Evolutionary conservation across 2,113 vertebrate species (phyloP), one percentile per base, ranked within the genome.

Genomic region (Echinops telfairi): DNA sequence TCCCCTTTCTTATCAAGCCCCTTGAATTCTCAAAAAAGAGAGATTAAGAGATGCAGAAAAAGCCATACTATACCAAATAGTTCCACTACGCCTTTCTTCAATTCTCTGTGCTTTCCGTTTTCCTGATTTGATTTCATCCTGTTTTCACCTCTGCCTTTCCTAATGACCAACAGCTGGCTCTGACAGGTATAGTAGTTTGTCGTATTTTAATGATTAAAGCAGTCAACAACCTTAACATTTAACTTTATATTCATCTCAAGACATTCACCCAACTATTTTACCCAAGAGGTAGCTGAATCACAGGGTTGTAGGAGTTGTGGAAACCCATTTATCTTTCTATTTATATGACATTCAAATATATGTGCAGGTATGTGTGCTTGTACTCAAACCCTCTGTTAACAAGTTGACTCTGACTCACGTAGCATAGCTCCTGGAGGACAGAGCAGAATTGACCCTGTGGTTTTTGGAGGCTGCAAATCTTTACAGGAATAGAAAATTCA

Each of bases 141-240:
- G 12, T 23, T 57, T 22, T 95, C 31, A 31, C 71, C 20, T 83
- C 57, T 92, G 36, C 6, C 47, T 90, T 86, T 90, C 9, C 15
- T 71, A 83, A 64, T 20, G 79, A 33, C 33, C 33, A 86, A 22
- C 33, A 70, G 29, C 25, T 86, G 79, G 2, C 27, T 73, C 29
- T 75, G 73, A 70, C 7, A 87, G 47, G 4, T 25, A 0, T 14
- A 31, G 15, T 43, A 4, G 22, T 62, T 89, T 78, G 19, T 84
- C 1, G 0, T 40, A 53, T 73, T 70, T 95, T 90, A 47, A 15
- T 43, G 58, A 88, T 20, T 38, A 82, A 8, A 15, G 15, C 20
- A 53, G 78, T 58, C 81, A 87, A 38, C 68, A 75, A 23, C 8
- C 47, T 95, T 92, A 92, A 66, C 27, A 64, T 8, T 83, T 73